phyloP scores from a whole-genome alignment of 2,888 invertebrate genomes.

The Drosophila pegasa region DNA sequence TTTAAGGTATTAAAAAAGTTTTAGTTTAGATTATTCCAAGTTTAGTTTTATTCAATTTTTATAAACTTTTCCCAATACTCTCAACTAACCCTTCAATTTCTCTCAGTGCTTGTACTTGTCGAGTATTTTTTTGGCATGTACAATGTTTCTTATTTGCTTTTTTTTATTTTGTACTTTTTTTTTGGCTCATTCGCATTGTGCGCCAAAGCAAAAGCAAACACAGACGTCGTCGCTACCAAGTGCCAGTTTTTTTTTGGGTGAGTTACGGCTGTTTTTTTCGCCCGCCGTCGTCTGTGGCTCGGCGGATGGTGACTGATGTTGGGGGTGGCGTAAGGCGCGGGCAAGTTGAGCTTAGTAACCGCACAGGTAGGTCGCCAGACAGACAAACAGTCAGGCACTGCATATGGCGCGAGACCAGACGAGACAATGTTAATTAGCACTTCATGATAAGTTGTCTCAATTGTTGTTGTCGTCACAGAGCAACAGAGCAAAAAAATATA shows the following conservation, averaged over 20 bases:
- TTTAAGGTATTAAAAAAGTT: no score
- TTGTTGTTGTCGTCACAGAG: slow-evolving; percentile 53
- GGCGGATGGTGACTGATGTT: slow-evolving; percentile 7
- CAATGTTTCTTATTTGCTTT: slow-evolving; percentile 35
- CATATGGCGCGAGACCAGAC: slow-evolving; percentile 41
- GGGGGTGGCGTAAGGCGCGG: slow-evolving; percentile 11
- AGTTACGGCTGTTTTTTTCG: slow-evolving; percentile 56
- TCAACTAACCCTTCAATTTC: not conserved
- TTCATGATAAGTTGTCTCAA: slow-evolving; percentile 80
- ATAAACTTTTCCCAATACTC: no score
- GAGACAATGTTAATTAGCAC: slow-evolving; percentile 81
- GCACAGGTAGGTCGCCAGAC: slow-evolving; percentile 70
- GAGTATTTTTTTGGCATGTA: slow-evolving; percentile 51
- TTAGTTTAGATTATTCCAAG: no score
- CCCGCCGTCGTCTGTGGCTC: slow-evolving; percentile 15
- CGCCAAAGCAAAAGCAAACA: slow-evolving; percentile 75
- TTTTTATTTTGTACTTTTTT: slow-evolving; percentile 39
- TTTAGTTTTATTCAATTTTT: no score
- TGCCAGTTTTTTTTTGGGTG: slow-evolving; percentile 72
- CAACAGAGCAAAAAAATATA: not conserved
- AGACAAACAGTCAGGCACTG: slow-evolving; percentile 22
- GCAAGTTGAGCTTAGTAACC: slow-evolving; percentile 65
- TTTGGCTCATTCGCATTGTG: slow-evolving; percentile 55
- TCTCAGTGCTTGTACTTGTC: slow-evolving; percentile 48
- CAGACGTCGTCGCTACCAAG: slow-evolving; percentile 70